Evolutionary conservation across 1,140 invertebrate species (phyloP).

Genomic region (Babylonia areolata): DNA sequence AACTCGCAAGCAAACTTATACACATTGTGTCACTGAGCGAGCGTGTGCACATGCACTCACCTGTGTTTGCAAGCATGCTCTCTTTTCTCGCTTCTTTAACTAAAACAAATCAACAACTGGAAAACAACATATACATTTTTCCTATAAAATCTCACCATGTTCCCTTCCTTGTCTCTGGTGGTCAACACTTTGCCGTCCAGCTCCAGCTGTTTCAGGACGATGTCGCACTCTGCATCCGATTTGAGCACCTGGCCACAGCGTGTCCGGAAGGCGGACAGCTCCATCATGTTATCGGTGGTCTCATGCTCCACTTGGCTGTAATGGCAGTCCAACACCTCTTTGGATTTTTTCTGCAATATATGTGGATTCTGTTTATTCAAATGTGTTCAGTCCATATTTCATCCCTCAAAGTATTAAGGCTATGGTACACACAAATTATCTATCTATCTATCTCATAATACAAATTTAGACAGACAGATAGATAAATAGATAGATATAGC

Average conservation of each 20-base stretch:
- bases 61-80: too few relatives aligned
- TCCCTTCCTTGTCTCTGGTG: slow-evolving; percentile 44
- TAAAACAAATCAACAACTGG: background rate
- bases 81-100: background rate
- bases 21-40: background rate
- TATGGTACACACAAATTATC: too few relatives aligned
- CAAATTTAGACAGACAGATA: too few relatives aligned
- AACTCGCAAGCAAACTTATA: too few relatives aligned
- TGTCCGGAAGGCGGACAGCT: slow-evolving; percentile 46
- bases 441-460: too few relatives aligned
- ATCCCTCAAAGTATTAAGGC: too few relatives aligned
- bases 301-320: slow-evolving; percentile 49
- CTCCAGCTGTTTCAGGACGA: slow-evolving; percentile 57
- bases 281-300: slow-evolving; percentile 53
- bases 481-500: too few relatives aligned
- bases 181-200: slow-evolving; percentile 51
- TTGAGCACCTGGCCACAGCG: slow-evolving; percentile 46
- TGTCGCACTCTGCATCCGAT: slow-evolving; percentile 51
- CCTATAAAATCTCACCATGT: slow-evolving; percentile 44
- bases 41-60: too few relatives aligned
- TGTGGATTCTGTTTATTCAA: too few relatives aligned
- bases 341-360: slow-evolving; percentile 56
- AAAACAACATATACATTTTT: too few relatives aligned
- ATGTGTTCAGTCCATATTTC: too few relatives aligned
- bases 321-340: slow-evolving; percentile 46